Percentiles rank a stretch among this genome's conserved stretches.
Evolutionary conservation across 2,888 invertebrate genomes (phyloP).

Genomic region (Cryptus viduatorius): DNA sequence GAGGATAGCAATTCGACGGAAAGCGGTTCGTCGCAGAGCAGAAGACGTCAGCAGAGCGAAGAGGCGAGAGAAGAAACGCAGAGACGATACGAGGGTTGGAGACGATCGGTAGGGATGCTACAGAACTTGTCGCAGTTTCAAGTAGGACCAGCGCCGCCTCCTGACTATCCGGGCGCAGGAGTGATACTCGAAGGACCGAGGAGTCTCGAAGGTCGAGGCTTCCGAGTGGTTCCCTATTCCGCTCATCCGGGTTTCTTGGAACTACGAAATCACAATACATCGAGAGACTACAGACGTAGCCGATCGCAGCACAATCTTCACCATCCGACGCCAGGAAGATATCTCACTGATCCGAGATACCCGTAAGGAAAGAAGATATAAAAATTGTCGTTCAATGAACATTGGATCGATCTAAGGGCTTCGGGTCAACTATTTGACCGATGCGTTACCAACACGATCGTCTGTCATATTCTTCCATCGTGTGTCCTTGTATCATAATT

Average conservation of each 20-base stretch:
- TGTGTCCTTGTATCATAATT: slow-evolving; percentile 18
- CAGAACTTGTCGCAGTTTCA: slow-evolving; percentile 80
- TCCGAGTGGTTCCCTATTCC: slow-evolving; percentile 62
- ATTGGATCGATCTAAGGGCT: background rate
- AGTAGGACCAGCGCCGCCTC: slow-evolving; percentile 69
- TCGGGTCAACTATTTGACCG: slow-evolving; percentile 2
- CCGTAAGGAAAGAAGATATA: slow-evolving; percentile 68
- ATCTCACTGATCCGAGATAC: slow-evolving; percentile 77
- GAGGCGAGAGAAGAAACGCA: slow-evolving; percentile 64
- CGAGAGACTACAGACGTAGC: slow-evolving; percentile 78
- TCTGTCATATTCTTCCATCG: slow-evolving; percentile 7
- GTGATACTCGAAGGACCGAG: slow-evolving; percentile 36
- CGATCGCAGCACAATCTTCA: slow-evolving; percentile 89
- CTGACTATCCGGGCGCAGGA: slow-evolving; percentile 80
- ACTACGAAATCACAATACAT: slow-evolving; percentile 52
- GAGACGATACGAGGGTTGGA: slow-evolving; percentile 76
- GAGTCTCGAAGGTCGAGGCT: slow-evolving; percentile 60
- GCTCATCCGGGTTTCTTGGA: slow-evolving; percentile 66
- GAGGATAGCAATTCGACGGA: slow-evolving; percentile 83
- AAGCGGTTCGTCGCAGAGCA: slow-evolving; percentile 81
- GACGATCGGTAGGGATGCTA: slow-evolving; percentile 80
- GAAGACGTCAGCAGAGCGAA: slow-evolving; percentile 74
- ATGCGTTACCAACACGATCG: slow-evolving; percentile 16
- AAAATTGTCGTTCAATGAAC: background rate
- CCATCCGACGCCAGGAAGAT: slow-evolving; percentile 78